Base-by-base conservation (phyloP, 2,113 vertebrate genomes). In the Dromaius novaehollandiae region DNA sequence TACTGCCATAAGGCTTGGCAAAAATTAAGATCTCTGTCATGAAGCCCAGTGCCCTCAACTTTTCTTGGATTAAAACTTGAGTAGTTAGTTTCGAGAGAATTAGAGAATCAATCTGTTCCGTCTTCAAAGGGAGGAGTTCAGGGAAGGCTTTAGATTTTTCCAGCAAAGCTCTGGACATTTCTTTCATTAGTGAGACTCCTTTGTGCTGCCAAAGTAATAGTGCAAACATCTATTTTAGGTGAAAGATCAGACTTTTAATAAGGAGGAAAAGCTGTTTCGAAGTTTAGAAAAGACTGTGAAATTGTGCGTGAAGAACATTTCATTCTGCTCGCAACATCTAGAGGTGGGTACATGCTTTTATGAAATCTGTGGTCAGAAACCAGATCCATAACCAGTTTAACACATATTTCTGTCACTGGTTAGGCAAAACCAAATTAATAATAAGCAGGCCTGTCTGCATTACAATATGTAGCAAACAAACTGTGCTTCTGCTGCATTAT, bases 251-350 rank as follows among this genome's bases (percentile, higher is more conserved):
- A 98, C 98, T 30, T 99, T 99, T 95, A 98, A 99, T 56, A 98
- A 96, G 89, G 99, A 99, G 96, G 99, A 99, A 95, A 99, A 99
- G 78, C 89, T 99, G 32, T 99, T 99, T 93, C 98, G 99, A 87
- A 98, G 97, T 92, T 97, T 99, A 94, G 99, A 99, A 97, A 99
- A 99, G 97, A 98, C 98, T 2, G 98, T 99, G 80, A 99, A 98
- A 95, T 97, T 96, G 42, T 98, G 99, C 30, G 96, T 98, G 75
- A 99, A 99, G 98, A 99, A 99, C 50, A 96, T 99, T 84, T 98
- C 98, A 0, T 97, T 97, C 83, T 99, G 98, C 93, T 97, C 98
- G 1, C 98, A 98, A n/a, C 96, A 98, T 26, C 96, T 98, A 48
- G 98, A 99, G 99, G 99, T 99, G 53, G 65, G 97, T 95, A 58